A percentile compares a stretch with the other conserved stretches of the same genome.
phyloP scores from a whole-genome alignment of 2,888 invertebrate species.

The Thelaira solivaga region DNA sequence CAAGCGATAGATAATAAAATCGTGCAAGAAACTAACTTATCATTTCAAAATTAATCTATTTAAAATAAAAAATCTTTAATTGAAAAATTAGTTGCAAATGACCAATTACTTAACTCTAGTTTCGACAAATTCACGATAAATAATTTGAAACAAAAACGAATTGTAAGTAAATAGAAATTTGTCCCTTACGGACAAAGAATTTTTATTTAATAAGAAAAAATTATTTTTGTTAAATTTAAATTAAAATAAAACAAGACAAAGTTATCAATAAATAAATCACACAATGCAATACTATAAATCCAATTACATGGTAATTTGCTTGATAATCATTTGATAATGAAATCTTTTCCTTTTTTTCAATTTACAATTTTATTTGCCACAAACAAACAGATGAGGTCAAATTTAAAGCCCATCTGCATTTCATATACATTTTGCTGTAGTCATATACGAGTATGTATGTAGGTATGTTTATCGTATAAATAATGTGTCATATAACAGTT shows the following conservation, averaged over 20 bases:
- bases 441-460: background rate
- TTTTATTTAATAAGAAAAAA: too few relatives aligned
- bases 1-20: too few relatives aligned
- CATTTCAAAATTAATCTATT: too few relatives aligned
- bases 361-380: slow-evolving; percentile 48
- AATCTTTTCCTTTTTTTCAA: slow-evolving; percentile 33
- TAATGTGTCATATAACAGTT: slow-evolving; percentile 29
- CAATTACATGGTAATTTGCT: slow-evolving; percentile 62
- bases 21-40: too few relatives aligned
- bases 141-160: too few relatives aligned
- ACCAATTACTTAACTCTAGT: too few relatives aligned
- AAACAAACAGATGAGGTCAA: slow-evolving; percentile 57
- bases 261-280: slow-evolving; percentile 13
- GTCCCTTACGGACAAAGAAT: too few relatives aligned
- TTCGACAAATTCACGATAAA: too few relatives aligned
- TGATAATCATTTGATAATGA: slow-evolving; percentile 55
- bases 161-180: too few relatives aligned
- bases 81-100: too few relatives aligned
- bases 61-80: too few relatives aligned
- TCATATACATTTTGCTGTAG: background rate
- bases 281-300: slow-evolving; percentile 45
- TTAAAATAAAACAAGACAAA: background rate
- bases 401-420: slow-evolving; percentile 48
- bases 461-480: background rate
- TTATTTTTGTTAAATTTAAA: background rate